Evolutionary conservation across 35 echinoderm and acorn worm species (phyloP).

Genomic region (Holothuria glaberrima): DNA sequence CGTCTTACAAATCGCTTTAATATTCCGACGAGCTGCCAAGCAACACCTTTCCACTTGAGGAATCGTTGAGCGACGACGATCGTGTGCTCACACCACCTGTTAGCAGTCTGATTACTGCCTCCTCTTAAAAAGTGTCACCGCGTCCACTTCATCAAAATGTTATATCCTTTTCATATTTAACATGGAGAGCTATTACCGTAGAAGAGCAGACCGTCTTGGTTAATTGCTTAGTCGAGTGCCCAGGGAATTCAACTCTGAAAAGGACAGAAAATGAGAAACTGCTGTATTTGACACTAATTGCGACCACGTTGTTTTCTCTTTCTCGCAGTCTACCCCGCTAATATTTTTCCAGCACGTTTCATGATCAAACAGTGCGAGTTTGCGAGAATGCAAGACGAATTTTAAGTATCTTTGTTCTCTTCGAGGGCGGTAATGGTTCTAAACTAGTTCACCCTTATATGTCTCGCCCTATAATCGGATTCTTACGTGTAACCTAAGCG

Average conservation of each 20-base stretch:
- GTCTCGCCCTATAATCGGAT: too few relatives aligned
- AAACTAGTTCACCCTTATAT: background rate
- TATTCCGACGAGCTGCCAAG: background rate
- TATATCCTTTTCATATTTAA: conserved; percentile 24
- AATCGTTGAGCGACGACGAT: conserved; percentile 9
- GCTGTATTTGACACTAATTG: conserved; percentile 26
- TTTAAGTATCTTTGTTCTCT: conserved; percentile 41
- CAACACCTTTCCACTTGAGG: conserved; percentile 49
- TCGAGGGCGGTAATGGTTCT: conserved; percentile 4
- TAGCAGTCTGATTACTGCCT: background rate
- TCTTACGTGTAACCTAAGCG: too few relatives aligned
- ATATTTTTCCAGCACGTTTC: conserved; percentile 20
- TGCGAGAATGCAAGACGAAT: conserved; percentile 7
- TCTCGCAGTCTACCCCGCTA: background rate
- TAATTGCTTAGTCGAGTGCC: conserved; percentile 21
- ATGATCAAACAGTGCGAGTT: background rate
- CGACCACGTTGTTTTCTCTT: conserved; percentile 42
- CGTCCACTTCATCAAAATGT: conserved; percentile 24
- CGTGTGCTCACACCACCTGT: conserved; percentile 35
- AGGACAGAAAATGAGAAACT: background rate
- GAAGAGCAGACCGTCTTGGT: background rate
- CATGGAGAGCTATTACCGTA: conserved; percentile 3
- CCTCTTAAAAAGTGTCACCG: conserved; percentile 1
- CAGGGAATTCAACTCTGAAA: background rate
- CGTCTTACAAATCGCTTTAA: too few relatives aligned